A percentile compares a stretch with the other conserved stretches of the same genome.
These are phyloP conservation scores for Chondrilla cf. caribensis DNA, from an alignment of 37 sponge, comb jelly and placozoan species.

Conservation along the genomic window DNA sequence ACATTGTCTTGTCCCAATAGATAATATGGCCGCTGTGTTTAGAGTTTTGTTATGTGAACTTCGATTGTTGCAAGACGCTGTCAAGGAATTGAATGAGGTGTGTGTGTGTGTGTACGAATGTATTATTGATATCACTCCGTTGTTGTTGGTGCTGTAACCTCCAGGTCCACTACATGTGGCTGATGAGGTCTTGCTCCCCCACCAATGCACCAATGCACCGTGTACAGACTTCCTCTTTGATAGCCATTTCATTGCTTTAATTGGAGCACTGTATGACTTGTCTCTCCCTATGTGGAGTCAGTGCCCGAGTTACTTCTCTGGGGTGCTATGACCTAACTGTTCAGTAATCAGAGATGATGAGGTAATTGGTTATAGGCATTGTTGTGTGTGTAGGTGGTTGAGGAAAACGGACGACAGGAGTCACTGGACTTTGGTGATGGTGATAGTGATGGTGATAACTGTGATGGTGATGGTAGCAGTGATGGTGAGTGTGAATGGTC, in stretches of 20 bases:
- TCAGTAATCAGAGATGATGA: neutral
- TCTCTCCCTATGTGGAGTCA: too few relatives aligned
- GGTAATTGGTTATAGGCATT: neutral
- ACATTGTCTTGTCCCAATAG: neutral
- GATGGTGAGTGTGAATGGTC: neutral
- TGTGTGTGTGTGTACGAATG: conserved; percentile 17
- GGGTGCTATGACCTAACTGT: too few relatives aligned
- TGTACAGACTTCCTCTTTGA: too few relatives aligned
- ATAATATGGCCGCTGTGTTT: conserved; percentile 18
- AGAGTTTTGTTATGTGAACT: neutral
- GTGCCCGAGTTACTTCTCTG: too few relatives aligned
- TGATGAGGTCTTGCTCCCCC: too few relatives aligned
- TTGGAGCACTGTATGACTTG: too few relatives aligned
- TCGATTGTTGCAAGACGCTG: neutral
- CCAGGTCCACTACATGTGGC: too few relatives aligned
- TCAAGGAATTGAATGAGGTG: conserved; percentile 9
- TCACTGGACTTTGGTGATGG: too few relatives aligned
- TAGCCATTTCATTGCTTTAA: too few relatives aligned
- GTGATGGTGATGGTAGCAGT: neutral
- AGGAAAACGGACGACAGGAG: conserved; percentile 6
- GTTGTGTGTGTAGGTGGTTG: neutral
- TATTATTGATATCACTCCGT: too few relatives aligned
- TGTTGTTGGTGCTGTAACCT: neutral
- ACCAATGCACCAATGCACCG: too few relatives aligned
- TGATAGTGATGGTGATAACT: neutral